A percentile compares a stretch with the other conserved stretches of the same genome.
Conservation (phyloP, 2,888 invertebrate species). For the Diloba caeruleocephala region DNA sequence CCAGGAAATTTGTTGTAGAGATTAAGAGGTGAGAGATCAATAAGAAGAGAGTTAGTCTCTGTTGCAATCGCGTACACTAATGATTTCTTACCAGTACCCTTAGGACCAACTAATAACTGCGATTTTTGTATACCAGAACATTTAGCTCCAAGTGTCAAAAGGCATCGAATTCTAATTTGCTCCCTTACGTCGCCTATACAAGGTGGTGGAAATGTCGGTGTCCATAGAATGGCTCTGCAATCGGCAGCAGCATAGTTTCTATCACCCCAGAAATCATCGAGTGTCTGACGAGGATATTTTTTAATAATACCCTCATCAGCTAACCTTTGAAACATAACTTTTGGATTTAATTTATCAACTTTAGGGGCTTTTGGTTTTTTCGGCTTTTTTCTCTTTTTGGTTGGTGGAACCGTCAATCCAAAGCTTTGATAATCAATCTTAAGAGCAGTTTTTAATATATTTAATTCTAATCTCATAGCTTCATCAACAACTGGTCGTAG, state of each 20-base stretch:
- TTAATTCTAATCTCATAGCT: conserved; percentile 89
- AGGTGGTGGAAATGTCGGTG: conserved; percentile 83
- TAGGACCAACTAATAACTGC: conserved; percentile 92
- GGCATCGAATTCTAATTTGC: conserved; percentile 89
- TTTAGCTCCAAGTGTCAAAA: conserved; percentile 88
- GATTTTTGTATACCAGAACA: conserved; percentile 85
- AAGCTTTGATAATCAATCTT: conserved; percentile 73
- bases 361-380: conserved; percentile 87
- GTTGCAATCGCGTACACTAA: conserved; percentile 93
- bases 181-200: conserved; percentile 90
- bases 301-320: conserved; percentile 92
- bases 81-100: conserved; percentile 92
- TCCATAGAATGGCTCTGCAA: conserved; percentile 77
- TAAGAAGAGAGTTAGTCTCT: conserved; percentile 92
- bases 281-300: conserved; percentile 87
- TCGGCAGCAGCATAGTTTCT: conserved; percentile 90
- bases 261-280: conserved; percentile 92
- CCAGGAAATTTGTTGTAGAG: conserved; percentile 92
- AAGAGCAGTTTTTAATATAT: conserved; percentile 85
- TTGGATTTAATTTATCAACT: conserved; percentile 89
- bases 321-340: conserved; percentile 92
- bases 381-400: conserved; percentile 77
- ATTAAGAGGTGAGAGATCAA: conserved; percentile 93
- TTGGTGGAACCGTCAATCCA: conserved; percentile 61
- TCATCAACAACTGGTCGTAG: conserved; percentile 92